Conservation (phyloP, 1,140 invertebrate genomes). For the Centruroides sculpturatus region DNA sequence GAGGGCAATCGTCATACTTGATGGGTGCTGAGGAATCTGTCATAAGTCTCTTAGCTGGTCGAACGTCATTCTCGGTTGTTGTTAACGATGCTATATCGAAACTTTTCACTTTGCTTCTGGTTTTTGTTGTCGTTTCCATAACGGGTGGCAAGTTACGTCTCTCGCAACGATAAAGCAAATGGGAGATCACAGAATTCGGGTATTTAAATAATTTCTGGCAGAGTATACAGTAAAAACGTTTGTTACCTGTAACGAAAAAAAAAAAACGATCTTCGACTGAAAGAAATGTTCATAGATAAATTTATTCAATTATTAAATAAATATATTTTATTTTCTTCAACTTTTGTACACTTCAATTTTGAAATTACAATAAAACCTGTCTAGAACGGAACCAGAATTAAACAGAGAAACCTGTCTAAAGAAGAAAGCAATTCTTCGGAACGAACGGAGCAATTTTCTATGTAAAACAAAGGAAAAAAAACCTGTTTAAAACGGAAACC, state of each 20-base stretch:
- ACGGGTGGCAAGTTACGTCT: conserved; percentile 6
- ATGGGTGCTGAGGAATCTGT: not conserved
- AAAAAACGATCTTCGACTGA: not conserved
- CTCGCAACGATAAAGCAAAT: conserved; percentile 19
- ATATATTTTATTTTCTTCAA: no score
- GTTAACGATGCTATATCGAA: conserved; percentile 22
- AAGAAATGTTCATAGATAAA: no score
- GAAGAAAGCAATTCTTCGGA: no score
- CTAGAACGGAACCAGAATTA: no score
- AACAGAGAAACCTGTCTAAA: no score
- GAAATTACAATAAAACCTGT: no score
- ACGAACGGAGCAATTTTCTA: no score
- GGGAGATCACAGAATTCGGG: conserved; percentile 18
- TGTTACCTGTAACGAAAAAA: conserved; percentile 6
- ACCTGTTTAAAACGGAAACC: no score
- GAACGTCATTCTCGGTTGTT: conserved; percentile 8
- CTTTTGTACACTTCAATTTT: no score
- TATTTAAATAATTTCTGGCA: conserved; percentile 19
- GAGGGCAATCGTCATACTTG: no score
- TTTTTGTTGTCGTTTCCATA: conserved; percentile 11
- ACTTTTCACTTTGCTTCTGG: conserved; percentile 12
- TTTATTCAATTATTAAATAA: no score
- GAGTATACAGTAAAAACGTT: conserved; percentile 17
- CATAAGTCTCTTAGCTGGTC: not conserved
- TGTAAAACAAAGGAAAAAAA: no score